These are phyloP conservation scores for Rhineura floridana DNA, from an alignment of 2,113 vertebrate genomes.

Conservation along the genomic window DNA sequence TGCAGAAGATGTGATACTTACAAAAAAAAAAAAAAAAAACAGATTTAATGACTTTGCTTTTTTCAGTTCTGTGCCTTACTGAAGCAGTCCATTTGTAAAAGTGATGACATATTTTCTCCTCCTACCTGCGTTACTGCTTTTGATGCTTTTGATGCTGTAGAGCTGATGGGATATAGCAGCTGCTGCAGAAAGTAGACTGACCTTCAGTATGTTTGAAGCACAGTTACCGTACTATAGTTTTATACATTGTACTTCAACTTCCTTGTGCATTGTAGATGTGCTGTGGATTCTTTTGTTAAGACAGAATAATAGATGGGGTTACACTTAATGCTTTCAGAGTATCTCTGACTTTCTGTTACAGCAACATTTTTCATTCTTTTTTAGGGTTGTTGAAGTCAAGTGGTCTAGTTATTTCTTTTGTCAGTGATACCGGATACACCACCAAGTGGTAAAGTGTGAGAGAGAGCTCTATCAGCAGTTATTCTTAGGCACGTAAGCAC, in stretches of 20 bases:
- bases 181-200: background rate
- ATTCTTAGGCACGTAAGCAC: background rate
- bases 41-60: constrained; percentile 8
- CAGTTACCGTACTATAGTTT: background rate
- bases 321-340: background rate
- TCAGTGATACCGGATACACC: background rate
- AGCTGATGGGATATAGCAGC: background rate
- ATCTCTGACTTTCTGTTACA: background rate
- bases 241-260: background rate
- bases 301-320: background rate
- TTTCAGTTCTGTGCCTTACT: background rate
- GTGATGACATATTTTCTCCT: background rate
- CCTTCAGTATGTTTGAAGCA: background rate
- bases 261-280: background rate
- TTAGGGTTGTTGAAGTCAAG: background rate
- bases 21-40: background rate
- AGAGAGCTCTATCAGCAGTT: background rate
- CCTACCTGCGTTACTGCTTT: background rate
- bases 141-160: constrained; percentile 10
- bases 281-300: background rate
- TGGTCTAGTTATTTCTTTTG: background rate
- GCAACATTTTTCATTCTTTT: background rate
- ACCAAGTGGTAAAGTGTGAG: background rate
- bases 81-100: background rate
- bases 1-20: background rate